A percentile compares a stretch with the other conserved stretches of the same genome.
phyloP scores from a whole-genome alignment of 2,113 vertebrate species.

The Tachysurus vachellii region DNA sequence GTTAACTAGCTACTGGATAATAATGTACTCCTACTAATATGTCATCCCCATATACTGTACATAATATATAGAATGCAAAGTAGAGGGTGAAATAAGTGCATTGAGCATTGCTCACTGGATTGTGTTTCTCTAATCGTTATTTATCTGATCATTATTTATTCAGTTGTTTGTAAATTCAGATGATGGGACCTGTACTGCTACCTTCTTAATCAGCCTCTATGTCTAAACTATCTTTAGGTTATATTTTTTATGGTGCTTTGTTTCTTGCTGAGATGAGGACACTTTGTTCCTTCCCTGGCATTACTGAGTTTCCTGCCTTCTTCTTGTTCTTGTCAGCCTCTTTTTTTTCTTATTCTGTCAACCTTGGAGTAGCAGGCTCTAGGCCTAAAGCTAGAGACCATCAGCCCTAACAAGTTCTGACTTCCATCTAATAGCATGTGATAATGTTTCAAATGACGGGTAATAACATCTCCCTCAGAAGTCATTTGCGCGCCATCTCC shows the following conservation, averaged over 20 bases:
- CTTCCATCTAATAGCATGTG: conserved; percentile 67
- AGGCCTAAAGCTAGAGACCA: conserved; percentile 54
- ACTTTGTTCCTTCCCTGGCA: not conserved
- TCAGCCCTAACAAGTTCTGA: conserved; percentile 68
- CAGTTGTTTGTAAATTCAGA: not conserved
- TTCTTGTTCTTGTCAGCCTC: conserved; percentile 20
- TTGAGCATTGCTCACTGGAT: not conserved
- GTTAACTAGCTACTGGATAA: too few relatives aligned
- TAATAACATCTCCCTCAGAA: conserved; percentile 66
- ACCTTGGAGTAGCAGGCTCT: conserved; percentile 16
- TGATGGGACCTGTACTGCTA: not conserved
- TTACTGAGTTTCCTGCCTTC: conserved; percentile 42
- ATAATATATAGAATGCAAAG: not conserved
- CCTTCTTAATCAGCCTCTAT: not conserved
- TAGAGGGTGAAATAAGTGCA: not conserved
- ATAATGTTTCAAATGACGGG: conserved; percentile 67
- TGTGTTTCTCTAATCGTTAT: not conserved
- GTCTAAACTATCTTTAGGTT: not conserved
- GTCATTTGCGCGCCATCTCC: conserved; percentile 63
- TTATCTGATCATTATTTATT: not conserved
- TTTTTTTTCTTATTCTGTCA: conserved; percentile 38
- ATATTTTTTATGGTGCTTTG: not conserved
- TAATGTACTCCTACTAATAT: not conserved
- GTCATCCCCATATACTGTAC: not conserved
- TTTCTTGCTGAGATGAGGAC: not conserved